phyloP scores from a whole-genome alignment of 2,888 invertebrate genomes.

The Coremacera marginata region DNA sequence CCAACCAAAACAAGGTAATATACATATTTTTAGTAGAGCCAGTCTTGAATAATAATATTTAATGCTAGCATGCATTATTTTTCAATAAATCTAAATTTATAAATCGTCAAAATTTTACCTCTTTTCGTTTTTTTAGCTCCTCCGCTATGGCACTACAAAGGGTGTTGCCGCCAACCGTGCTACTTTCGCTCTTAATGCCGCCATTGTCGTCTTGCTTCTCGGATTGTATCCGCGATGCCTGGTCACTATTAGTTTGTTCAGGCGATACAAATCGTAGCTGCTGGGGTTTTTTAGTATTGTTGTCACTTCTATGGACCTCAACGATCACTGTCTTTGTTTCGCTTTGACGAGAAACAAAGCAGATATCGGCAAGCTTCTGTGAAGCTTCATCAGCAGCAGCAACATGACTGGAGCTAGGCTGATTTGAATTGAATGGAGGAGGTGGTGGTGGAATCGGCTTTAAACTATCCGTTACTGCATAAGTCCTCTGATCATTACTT shows the following conservation, averaged over 20 bases:
- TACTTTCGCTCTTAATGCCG: conserved; percentile 18
- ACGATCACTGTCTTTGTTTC: conserved; percentile 79
- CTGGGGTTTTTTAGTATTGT: conserved; percentile 37
- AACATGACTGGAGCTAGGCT: background rate
- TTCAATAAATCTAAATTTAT: no score
- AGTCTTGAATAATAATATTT: no score
- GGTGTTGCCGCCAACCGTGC: conserved; percentile 59
- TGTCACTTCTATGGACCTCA: conserved; percentile 77
- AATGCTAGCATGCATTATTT: no score
- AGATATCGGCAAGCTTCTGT: conserved; percentile 67
- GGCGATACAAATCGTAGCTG: conserved; percentile 1
- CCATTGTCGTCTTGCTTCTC: conserved; percentile 42
- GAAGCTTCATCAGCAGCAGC: background rate
- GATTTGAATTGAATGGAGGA: conserved; percentile 32
- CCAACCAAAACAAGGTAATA: no score
- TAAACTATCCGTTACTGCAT: background rate
- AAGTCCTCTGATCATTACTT: conserved; percentile 22
- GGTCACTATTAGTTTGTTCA: background rate
- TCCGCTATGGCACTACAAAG: conserved; percentile 79
- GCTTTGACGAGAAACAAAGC: conserved; percentile 69
- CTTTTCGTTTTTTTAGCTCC: conserved; percentile 77
- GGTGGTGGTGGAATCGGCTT: conserved; percentile 44
- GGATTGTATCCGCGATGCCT: background rate
- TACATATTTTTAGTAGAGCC: no score
- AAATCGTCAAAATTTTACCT: conserved; percentile 68